Evolutionary conservation across 2,113 vertebrate species (phyloP).

Genomic region (Beaufortia kweichowensis): DNA sequence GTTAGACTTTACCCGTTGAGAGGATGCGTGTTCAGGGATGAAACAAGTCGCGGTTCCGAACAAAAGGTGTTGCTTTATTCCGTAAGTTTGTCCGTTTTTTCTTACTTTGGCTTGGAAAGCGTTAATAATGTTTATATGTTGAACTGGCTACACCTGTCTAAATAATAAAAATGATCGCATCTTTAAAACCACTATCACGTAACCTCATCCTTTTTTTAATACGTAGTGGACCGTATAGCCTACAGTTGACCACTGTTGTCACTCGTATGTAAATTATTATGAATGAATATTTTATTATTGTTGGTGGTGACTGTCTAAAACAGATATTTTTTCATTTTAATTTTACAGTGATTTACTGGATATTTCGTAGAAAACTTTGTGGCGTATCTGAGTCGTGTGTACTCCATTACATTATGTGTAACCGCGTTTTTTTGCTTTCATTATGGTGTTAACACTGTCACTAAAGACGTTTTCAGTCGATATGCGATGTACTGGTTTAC

Average conservation of each 20-base stretch:
- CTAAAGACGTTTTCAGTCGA: background rate
- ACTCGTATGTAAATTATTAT: too few species aligned
- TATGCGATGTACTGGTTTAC: background rate
- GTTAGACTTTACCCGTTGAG: background rate
- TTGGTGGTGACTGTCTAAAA: too few species aligned
- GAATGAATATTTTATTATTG: too few species aligned
- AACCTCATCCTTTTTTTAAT: too few species aligned
- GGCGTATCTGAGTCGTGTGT: too few species aligned
- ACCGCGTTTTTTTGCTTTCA: background rate
- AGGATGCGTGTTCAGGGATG: slow-evolving; percentile 42
- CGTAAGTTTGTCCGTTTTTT: slow-evolving; percentile 35
- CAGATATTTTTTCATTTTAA: too few species aligned
- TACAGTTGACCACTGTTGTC: too few species aligned
- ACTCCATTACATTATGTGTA: too few species aligned
- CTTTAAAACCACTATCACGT: too few species aligned
- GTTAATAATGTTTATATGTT: background rate
- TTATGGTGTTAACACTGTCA: background rate
- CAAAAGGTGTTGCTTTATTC: slow-evolving; percentile 68
- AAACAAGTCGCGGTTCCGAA: slow-evolving; percentile 74
- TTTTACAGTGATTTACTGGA: too few species aligned
- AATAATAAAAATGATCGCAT: background rate
- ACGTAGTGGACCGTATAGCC: too few species aligned
- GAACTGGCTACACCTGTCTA: background rate
- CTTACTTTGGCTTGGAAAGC: background rate
- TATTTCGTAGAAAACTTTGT: background rate